phyloP scores from a whole-genome alignment of 2,797 vertebrate genomes.

The Cephalopachus bancanus region DNA sequence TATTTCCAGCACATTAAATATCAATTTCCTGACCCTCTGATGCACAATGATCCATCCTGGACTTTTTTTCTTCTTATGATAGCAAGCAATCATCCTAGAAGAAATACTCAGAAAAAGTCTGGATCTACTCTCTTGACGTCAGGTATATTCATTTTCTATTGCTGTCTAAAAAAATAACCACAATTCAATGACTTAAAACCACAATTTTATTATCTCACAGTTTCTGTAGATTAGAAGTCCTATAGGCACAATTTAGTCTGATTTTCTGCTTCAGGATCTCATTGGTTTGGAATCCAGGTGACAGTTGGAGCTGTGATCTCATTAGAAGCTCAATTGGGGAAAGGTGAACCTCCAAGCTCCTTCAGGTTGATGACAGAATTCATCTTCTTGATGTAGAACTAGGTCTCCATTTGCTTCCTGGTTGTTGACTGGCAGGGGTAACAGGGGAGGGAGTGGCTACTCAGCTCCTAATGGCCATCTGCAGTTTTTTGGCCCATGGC shows the following conservation, averaged over 20 bases:
- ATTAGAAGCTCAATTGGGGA: background rate
- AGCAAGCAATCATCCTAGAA: slow-evolving; percentile 24
- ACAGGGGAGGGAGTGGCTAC: background rate
- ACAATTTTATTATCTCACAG: background rate
- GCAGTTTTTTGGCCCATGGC: background rate
- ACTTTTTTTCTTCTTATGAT: background rate
- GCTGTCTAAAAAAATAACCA: background rate
- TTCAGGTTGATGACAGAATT: background rate
- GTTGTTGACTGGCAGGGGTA: background rate
- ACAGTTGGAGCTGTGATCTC: background rate
- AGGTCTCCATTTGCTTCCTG: background rate
- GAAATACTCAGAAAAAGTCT: background rate
- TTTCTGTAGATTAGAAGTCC: background rate
- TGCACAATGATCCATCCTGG: background rate
- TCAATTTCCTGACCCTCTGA: background rate
- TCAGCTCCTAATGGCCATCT: background rate
- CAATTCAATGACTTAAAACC: background rate
- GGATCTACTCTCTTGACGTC: background rate
- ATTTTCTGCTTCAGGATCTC: background rate
- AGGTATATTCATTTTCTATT: slow-evolving; percentile 20
- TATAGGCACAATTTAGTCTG: background rate
- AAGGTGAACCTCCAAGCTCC: background rate
- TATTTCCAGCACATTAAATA: background rate
- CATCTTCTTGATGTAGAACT: background rate
- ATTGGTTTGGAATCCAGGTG: background rate